These are phyloP conservation scores for Maccullochella peelii DNA, from an alignment of 2,113 vertebrate genomes.

Conservation along the genomic window DNA sequence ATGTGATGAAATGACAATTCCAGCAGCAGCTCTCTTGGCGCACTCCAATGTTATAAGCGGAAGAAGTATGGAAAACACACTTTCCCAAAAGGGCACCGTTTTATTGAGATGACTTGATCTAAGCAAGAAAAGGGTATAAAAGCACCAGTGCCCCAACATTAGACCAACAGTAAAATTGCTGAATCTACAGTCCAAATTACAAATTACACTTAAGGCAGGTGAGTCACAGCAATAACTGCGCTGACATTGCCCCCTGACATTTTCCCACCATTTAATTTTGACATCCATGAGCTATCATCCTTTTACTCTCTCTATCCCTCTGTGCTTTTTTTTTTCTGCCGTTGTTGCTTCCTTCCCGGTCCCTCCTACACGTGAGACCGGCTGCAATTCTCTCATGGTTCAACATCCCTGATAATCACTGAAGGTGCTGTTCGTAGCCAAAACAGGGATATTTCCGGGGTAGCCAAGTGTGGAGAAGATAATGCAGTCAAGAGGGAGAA, in stretches of 20 bases:
- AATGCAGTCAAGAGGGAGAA: constrained; percentile 74
- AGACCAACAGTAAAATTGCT: constrained; percentile 65
- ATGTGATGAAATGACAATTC: not conserved
- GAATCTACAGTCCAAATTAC: constrained; percentile 56
- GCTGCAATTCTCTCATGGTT: constrained; percentile 54
- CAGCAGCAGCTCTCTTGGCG: not conserved
- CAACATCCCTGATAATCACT: constrained; percentile 68
- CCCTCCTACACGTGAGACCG: constrained; percentile 54
- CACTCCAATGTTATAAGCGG: not conserved
- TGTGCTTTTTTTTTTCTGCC: constrained; percentile 1
- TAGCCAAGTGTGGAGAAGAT: constrained; percentile 67
- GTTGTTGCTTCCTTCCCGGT: constrained; percentile 47
- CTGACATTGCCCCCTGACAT: constrained; percentile 68
- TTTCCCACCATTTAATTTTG: constrained; percentile 71
- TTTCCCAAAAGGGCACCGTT: constrained; percentile 58
- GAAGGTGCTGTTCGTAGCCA: constrained; percentile 61
- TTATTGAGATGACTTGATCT: constrained; percentile 63
- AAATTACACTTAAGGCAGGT: constrained; percentile 73
- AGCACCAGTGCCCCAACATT: constrained; percentile 46
- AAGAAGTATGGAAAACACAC: constrained; percentile 11
- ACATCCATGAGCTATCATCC: constrained; percentile 64
- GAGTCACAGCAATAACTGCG: constrained; percentile 68
- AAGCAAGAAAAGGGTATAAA: constrained; percentile 56
- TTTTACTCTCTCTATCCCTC: constrained; percentile 28
- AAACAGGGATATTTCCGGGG: constrained; percentile 65